A percentile compares a stretch with the other conserved stretches of the same genome.
Conservation (phyloP, 2,113 vertebrate genomes). For the Willisornis vidua region DNA sequence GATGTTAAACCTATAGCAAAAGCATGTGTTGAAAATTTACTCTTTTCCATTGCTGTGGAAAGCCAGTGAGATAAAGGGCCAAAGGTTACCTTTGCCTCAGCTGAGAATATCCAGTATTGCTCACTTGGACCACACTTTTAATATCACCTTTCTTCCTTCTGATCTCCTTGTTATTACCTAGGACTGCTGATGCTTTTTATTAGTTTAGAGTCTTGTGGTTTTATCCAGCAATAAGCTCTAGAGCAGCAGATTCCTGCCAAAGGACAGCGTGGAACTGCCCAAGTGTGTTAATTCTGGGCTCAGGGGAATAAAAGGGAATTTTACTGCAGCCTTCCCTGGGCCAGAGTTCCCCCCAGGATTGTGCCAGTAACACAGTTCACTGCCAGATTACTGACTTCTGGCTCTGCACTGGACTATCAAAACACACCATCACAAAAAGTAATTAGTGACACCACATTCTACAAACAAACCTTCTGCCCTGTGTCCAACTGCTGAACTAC, state of each 20-base stretch:
- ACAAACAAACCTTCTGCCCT: not conserved
- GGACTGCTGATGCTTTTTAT: not conserved
- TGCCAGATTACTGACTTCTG: not conserved
- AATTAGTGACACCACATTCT: not conserved
- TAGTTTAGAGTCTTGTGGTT: not conserved
- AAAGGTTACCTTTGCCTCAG: not conserved
- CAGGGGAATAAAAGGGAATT: not conserved
- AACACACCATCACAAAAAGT: not conserved
- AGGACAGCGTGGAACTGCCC: not conserved
- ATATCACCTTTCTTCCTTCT: not conserved
- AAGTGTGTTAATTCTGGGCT: accelerated
- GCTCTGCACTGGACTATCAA: not conserved
- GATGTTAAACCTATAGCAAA: not conserved
- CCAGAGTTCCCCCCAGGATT: not conserved
- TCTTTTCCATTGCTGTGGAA: not conserved
- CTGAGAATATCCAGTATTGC: not conserved
- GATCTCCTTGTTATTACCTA: not conserved
- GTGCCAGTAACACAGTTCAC: not conserved
- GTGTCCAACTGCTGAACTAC: not conserved
- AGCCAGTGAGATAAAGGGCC: not conserved
- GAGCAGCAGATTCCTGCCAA: not conserved
- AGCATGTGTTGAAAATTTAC: not conserved
- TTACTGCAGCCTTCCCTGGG: not conserved
- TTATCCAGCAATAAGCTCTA: not conserved
- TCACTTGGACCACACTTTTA: not conserved